phyloP scores from a whole-genome alignment of 2,888 invertebrate genomes.

The Lithophane ornitopus region DNA sequence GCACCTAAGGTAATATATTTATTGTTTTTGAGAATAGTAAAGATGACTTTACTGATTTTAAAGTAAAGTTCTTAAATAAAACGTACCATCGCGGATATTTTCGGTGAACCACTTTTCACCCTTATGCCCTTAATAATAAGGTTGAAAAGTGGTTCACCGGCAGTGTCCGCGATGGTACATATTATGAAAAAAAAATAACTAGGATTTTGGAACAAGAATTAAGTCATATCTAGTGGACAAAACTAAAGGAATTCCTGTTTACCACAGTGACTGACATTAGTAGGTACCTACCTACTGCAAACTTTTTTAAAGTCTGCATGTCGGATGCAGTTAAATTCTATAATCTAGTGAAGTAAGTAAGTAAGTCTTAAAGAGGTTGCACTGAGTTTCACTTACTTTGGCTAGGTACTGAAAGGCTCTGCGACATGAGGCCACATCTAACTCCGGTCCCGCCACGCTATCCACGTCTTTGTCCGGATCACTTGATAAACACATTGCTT shows the following conservation, averaged over 20 bases:
- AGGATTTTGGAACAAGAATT: no score
- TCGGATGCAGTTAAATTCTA: not conserved
- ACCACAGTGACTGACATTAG: not conserved
- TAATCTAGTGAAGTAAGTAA: not conserved
- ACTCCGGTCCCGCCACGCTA: slow-evolving; percentile 91
- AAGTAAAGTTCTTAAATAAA: not conserved
- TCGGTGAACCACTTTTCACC: no score
- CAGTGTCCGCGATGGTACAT: no score
- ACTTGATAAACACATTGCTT: slow-evolving; percentile 84
- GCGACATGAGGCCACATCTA: slow-evolving; percentile 94
- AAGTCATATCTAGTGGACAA: no score
- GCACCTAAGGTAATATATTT: slow-evolving; percentile 73
- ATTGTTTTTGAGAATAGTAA: not conserved
- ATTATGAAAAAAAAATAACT: no score
- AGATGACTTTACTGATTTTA: not conserved
- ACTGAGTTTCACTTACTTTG: slow-evolving; percentile 77
- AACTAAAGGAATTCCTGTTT: not conserved
- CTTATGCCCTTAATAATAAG: no score
- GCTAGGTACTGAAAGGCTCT: slow-evolving; percentile 92
- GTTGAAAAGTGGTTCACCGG: no score
- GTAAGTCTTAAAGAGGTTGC: no score
- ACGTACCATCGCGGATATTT: no score
- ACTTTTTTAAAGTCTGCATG: not conserved
- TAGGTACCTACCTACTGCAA: not conserved
- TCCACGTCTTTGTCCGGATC: slow-evolving; percentile 97